These are phyloP conservation scores for Pyralis farinalis DNA, from an alignment of 2,888 invertebrate species.

Conservation along the genomic window DNA sequence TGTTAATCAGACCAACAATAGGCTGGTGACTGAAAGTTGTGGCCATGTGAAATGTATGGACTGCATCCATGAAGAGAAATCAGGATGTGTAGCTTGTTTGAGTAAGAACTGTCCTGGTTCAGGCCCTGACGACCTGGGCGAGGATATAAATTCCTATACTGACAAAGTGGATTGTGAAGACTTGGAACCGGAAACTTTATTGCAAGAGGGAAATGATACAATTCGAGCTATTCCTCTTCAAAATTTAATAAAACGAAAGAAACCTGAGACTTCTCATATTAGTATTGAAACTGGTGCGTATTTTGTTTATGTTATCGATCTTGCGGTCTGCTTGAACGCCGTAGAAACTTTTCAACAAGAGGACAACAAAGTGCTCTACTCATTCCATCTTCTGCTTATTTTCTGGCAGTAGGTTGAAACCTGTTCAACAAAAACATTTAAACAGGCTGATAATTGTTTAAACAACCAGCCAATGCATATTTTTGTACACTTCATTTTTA, in stretches of 20 bases:
- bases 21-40: slow-evolving; percentile 87
- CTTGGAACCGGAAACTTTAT: background rate
- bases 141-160: slow-evolving; percentile 15
- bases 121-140: slow-evolving; percentile 12
- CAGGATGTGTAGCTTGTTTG: slow-evolving; percentile 82
- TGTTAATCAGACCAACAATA: slow-evolving; percentile 78
- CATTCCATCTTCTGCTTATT: too few relatives aligned
- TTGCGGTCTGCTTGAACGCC: too few relatives aligned
- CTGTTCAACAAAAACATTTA: too few relatives aligned
- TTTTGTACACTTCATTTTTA: too few relatives aligned
- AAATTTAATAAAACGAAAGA: slow-evolving; percentile 46
- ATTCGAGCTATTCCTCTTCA: slow-evolving; percentile 20
- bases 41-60: slow-evolving; percentile 88
- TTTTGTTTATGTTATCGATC: background rate
- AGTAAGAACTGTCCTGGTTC: too few relatives aligned
- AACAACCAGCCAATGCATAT: too few relatives aligned
- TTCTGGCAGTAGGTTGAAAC: too few relatives aligned
- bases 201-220: background rate
- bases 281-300: slow-evolving; percentile 52
- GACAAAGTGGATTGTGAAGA: slow-evolving; percentile 13
- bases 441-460: too few relatives aligned
- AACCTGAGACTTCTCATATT: slow-evolving; percentile 63
- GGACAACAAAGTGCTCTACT: too few relatives aligned
- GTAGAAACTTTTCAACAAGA: too few relatives aligned
- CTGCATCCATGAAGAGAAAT: slow-evolving; percentile 85